Evolutionary conservation across 2,888 invertebrate genomes (phyloP), one percentile per base, ranked within the genome.

Genomic region (Matsumyia berberina): DNA sequence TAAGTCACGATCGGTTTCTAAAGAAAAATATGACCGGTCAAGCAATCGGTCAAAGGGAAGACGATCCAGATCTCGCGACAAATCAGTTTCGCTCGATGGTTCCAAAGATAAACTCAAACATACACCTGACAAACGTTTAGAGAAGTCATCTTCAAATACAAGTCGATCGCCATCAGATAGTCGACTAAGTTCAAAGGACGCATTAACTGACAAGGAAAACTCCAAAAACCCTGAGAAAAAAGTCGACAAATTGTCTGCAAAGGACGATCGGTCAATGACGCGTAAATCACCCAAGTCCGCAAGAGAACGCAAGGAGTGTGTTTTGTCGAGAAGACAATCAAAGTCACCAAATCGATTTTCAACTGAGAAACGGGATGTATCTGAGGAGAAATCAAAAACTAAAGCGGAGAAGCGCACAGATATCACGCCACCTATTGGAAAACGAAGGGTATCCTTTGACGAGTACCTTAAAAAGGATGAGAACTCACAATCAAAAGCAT

Each of bases 1-100:
- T 24, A 4, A 35, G 3, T 78, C 78, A 12, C 55, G 72, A 24
- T 72, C 79, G 9, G 7, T 49, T 42, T 79, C 79, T 4, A 67
- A 5, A 12, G 73, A 80, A 35, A 66, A 73, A 58, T 24, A 31
- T 29, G 70, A 62, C 31, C 19, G 33, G 1, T 44, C 12, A 37
- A 8, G 49, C n/a, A 58, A 58, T 15, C 81, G 64, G 0, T 81
- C 77, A 11, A 81, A 66, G 58, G 76, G 44, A 2, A 81, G 76
- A 8, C 64, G 76, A 12, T 81, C 81, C 6, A 33, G 76, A 3
- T 74, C 80, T 0, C 44, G 17, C 0, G 46, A 69, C 0, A 39
- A 42, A 53, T 81, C 81, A 1, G 19, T 17, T 15, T 58, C 66
- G 8, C 49, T 29, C 2, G 64, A 72, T 8, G 19, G 6, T 7